Evolutionary conservation across 2,113 vertebrate genomes (phyloP).

Genomic region (Pogonocichla stellata): DNA sequence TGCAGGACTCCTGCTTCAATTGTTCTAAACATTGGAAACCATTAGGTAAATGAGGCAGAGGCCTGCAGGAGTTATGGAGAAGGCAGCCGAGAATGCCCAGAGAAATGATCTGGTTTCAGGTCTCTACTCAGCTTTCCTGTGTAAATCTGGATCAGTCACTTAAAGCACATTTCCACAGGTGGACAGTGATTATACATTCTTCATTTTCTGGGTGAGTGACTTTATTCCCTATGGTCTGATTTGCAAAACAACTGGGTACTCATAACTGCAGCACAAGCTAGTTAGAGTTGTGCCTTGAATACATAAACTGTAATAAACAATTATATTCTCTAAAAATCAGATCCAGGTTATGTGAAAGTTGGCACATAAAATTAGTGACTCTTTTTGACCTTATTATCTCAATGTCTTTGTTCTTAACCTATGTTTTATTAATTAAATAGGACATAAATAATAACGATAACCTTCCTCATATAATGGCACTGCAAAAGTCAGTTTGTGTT

Average conservation of each 20-base stretch:
- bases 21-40: not conserved
- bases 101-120: not conserved
- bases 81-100: not conserved
- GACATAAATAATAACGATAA: not conserved
- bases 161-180: not conserved
- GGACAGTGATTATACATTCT: not conserved
- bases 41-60: not conserved
- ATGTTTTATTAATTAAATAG: not conserved
- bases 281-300: conserved; percentile 6
- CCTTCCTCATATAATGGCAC: not conserved
- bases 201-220: conserved; percentile 33
- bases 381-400: conserved; percentile 1
- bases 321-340: not conserved
- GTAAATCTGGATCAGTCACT: not conserved
- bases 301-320: not conserved
- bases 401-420: not conserved
- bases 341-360: not conserved
- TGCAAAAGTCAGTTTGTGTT: not conserved
- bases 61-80: not conserved
- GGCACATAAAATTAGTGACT: not conserved
- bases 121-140: not conserved
- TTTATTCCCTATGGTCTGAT: conserved; percentile 10
- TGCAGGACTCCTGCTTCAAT: not conserved
- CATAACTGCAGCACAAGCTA: not conserved
- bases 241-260: not conserved